These are phyloP conservation scores for Hemithea aestivaria DNA, from an alignment of 2,888 invertebrate species.

Conservation along the genomic window DNA sequence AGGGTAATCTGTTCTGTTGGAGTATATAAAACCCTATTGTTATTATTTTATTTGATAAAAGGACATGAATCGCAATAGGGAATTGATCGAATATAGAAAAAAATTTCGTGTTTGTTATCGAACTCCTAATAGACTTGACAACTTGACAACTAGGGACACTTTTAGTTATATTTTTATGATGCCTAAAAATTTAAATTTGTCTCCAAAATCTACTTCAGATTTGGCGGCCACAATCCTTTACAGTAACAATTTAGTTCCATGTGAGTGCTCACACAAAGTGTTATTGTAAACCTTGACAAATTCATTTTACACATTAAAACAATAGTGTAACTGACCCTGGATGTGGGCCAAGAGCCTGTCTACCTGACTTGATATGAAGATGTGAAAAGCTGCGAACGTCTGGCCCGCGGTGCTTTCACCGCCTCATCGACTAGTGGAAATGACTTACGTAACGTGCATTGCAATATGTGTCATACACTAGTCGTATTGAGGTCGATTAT, in stretches of 20 bases:
- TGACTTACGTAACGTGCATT: slow-evolving; percentile 12
- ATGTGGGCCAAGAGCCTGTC: slow-evolving; percentile 15
- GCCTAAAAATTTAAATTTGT: too few species aligned
- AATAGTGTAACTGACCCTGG: slow-evolving; percentile 11
- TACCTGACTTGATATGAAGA: slow-evolving; percentile 11
- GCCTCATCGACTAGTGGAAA: neutral
- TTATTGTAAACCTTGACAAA: slow-evolving; percentile 3
- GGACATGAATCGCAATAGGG: too few species aligned
- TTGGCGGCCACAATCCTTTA: too few species aligned
- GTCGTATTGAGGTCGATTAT: slow-evolving; percentile 13
- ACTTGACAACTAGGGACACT: too few species aligned
- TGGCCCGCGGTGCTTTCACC: slow-evolving; percentile 12
- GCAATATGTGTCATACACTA: slow-evolving; percentile 12
- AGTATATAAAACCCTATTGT: too few species aligned
- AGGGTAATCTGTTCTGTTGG: too few species aligned
- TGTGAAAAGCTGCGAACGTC: slow-evolving; percentile 9
- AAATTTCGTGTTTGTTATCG: too few species aligned
- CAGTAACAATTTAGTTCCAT: neutral
- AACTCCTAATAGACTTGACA: too few species aligned
- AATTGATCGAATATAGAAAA: too few species aligned
- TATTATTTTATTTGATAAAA: too few species aligned
- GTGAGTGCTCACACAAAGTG: neutral
- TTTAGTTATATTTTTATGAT: too few species aligned
- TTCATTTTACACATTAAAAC: slow-evolving; percentile 10
- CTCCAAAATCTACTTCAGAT: too few species aligned